Evolutionary conservation across 2,113 vertebrate species (phyloP), one percentile per base, ranked within the genome.

Genomic region (Hydrochoerus hydrochaeris): DNA sequence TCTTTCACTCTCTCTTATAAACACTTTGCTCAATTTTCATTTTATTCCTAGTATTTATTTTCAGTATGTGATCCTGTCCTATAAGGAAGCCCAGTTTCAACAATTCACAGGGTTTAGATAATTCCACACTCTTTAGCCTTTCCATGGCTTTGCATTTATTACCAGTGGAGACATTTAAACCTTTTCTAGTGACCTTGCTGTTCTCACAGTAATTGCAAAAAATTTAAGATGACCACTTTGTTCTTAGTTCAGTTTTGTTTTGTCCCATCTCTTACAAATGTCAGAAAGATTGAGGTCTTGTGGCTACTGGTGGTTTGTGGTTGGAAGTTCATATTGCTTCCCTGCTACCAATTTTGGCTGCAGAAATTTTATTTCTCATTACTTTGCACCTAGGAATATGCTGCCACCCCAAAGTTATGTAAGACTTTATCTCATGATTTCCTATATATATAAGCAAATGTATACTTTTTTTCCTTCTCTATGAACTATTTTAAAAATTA

Each of bases 341-440:
- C 17, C 44, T 60, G 17, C 69, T 77, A 46, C 1, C 17, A 91
- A 44, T 35, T 85, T 85, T 85, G 67, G 7, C 38, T 69, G 44
- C 30, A 73, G 62, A 67, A 89, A 78, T 67, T n/a, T 46, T 71
- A 12, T 17, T 82, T 81, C 77, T 44, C 14, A 63, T 7, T 85
- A 26, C 78, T 20, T 38, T 71, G 32, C 58, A 90, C 54, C 49
- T 30, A 81, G 17, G 13, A 87, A 92, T 94, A 82, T 58, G 6
- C 24, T 85, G 32, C 16, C 0, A 28, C 22, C 91, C 28, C 9
- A 49, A 89, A 94, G 20, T 75, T 87, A 91, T 92, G 88, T 46
- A 65, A 46, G 20, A 86, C 44, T 85, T 30, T 83, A 71, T 88
- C 62, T 94, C 57, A 44, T 93, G 49, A 93, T 19, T 93, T 38